Evolutionary conservation across 2,888 invertebrate species (phyloP).

Genomic region (Acleris literana): DNA sequence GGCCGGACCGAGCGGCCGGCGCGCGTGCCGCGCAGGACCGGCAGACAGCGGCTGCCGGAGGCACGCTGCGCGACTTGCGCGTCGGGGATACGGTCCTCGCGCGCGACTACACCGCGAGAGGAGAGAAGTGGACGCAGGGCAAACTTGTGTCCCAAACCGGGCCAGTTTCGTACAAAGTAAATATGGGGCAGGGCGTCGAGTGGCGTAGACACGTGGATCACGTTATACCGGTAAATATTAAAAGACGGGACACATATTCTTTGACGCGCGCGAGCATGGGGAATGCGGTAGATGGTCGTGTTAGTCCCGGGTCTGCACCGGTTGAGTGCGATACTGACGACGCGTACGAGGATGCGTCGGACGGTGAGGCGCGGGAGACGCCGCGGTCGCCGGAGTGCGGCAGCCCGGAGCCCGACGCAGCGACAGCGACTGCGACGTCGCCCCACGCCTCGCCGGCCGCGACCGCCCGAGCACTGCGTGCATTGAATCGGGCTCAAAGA

Average conservation of each 20-base stretch:
- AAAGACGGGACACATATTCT: neutral
- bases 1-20: too few species aligned
- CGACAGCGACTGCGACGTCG: too few species aligned
- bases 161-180: constrained; percentile 30
- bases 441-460: too few species aligned
- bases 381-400: neutral
- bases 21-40: too few species aligned
- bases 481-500: constrained; percentile 5
- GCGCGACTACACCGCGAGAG: constrained; percentile 16
- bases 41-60: neutral
- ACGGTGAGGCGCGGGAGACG: neutral
- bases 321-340: neutral
- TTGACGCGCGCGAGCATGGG: neutral
- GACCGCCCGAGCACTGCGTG: neutral
- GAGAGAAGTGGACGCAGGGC: constrained; percentile 28
- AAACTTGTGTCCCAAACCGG: constrained; percentile 9
- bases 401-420: neutral
- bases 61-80: neutral
- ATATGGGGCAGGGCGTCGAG: constrained; percentile 9
- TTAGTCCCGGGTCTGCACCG: neutral
- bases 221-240: constrained; percentile 4
- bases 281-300: neutral
- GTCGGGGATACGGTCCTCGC: constrained; percentile 25
- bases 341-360: neutral
- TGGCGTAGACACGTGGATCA: constrained; percentile 26